Conservation (phyloP, 2,888 invertebrate genomes). For the Scotopteryx bipunctaria region DNA sequence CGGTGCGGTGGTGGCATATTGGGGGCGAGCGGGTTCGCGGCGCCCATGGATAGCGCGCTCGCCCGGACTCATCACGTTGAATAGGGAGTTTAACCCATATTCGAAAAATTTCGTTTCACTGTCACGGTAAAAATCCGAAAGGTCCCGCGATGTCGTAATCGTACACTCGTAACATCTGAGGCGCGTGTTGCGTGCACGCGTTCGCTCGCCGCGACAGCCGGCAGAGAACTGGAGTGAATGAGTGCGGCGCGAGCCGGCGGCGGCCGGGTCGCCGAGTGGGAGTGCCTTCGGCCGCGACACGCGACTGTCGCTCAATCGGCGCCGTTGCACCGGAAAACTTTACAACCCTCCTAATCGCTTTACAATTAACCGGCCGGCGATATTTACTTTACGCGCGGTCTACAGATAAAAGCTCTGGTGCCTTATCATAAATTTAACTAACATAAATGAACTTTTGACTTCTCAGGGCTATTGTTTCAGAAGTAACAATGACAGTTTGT, state of each 20-base stretch:
- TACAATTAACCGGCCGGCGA: slow-evolving; percentile 68
- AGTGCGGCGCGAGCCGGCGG: slow-evolving; percentile 69
- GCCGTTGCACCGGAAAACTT: slow-evolving; percentile 77
- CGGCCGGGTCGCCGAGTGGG: slow-evolving; percentile 66
- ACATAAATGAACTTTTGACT: too few species aligned
- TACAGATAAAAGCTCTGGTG: slow-evolving; percentile 29
- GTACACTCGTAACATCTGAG: slow-evolving; percentile 79
- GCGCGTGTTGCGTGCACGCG: slow-evolving; percentile 64
- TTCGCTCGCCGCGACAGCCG: slow-evolving; percentile 73
- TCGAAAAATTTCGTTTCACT: slow-evolving; percentile 73
- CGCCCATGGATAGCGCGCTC: slow-evolving; percentile 81
- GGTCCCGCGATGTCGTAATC: slow-evolving; percentile 78
- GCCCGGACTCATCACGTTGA: slow-evolving; percentile 78
- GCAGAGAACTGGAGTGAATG: slow-evolving; percentile 79
- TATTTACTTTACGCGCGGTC: slow-evolving; percentile 71
- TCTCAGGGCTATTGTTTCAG: background rate
- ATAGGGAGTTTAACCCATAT: slow-evolving; percentile 89
- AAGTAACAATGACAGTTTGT: too few species aligned
- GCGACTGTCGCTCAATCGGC: slow-evolving; percentile 57
- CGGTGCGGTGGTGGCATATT: slow-evolving; percentile 77
- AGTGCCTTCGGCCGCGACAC: slow-evolving; percentile 68
- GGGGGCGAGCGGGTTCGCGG: slow-evolving; percentile 81
- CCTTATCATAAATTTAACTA: slow-evolving; percentile 4
- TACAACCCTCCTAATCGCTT: slow-evolving; percentile 77
- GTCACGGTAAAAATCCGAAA: slow-evolving; percentile 77